Base-by-base conservation (phyloP, 1,140 invertebrate species). In the Augochlora pura region DNA sequence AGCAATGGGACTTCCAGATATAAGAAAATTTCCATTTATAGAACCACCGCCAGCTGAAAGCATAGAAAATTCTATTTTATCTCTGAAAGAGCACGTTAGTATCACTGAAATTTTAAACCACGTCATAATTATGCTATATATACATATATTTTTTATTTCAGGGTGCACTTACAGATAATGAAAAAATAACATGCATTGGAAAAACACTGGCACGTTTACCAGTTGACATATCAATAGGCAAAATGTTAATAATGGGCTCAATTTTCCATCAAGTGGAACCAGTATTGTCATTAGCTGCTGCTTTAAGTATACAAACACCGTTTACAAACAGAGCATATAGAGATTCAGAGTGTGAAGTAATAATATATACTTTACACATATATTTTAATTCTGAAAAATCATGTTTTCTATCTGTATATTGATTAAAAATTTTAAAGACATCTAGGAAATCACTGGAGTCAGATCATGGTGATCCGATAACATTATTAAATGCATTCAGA, bases 391-490 rank as follows among this genome's bases (percentile, higher is more conserved):
- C 16, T n/a, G n/a, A 12, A 49, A 72, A 70, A 70, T 54, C 82
- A 16, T 57, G 49, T 71, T 67, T 69, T 23, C 16, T 25, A 68
- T 74, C 69, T 27, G n/a, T 32, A 68, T 72, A 71, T 38, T 59
- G 2, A 79, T 63, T 63, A 68, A 72, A 27, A 32, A 68, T 80
- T 69, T 91, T 93, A 54, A 88, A 97, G 95, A 95, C 95, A 63
- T 94, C 96, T 1, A 94, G 97, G 86, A 97, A 96, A 93, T 94
- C 95, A 46, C 93, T 99, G 14, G 97, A 98, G 91, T 98, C 97
- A 0, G 97, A 97, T 88, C 98, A 99, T 91, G 99, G 99, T 0
- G 99, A 99, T 93, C 97, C 98, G 0, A 95, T 99, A 82, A 99
- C 97, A 0, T 91, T 99, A 12, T 92, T 99, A 1, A 97, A 97